These are phyloP conservation scores for Altica lythri DNA, from an alignment of 2,888 invertebrate genomes.

Conservation along the genomic window DNA sequence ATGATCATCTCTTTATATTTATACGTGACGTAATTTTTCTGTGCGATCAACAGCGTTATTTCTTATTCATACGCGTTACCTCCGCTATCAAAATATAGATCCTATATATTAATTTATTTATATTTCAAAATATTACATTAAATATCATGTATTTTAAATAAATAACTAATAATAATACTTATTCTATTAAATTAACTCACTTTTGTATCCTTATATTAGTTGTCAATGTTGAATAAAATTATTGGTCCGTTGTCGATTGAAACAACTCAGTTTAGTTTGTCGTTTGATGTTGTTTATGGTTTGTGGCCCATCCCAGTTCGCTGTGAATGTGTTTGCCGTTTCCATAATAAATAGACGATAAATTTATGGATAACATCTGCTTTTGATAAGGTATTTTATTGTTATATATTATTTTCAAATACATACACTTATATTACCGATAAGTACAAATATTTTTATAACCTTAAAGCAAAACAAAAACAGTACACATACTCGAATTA, in stretches of 20 bases:
- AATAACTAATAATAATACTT: neutral
- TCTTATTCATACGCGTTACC: constrained; percentile 9
- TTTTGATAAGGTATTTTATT: constrained; percentile 53
- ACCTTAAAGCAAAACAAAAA: constrained; percentile 32
- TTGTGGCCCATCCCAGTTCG: constrained; percentile 59
- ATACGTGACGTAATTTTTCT: constrained; percentile 57
- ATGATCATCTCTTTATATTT: constrained; percentile 52
- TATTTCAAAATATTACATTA: neutral
- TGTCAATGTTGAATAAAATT: too few species aligned
- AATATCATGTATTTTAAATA: neutral
- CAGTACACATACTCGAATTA: too few species aligned
- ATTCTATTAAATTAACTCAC: neutral
- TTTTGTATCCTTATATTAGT: too few species aligned
- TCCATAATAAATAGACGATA: constrained; percentile 49
- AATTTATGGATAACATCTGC: constrained; percentile 54
- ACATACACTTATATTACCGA: constrained; percentile 23
- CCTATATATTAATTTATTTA: neutral
- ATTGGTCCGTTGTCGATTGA: too few species aligned
- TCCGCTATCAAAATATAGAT: constrained; percentile 15
- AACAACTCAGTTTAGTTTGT: constrained; percentile 12
- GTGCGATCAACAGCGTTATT: constrained; percentile 28
- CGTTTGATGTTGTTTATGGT: constrained; percentile 55
- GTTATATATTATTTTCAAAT: constrained; percentile 20
- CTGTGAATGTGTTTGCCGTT: constrained; percentile 59
- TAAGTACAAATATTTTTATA: constrained; percentile 27